Evolutionary conservation across 2,888 invertebrate genomes (phyloP).

Genomic region (Mesoligia furuncula): DNA sequence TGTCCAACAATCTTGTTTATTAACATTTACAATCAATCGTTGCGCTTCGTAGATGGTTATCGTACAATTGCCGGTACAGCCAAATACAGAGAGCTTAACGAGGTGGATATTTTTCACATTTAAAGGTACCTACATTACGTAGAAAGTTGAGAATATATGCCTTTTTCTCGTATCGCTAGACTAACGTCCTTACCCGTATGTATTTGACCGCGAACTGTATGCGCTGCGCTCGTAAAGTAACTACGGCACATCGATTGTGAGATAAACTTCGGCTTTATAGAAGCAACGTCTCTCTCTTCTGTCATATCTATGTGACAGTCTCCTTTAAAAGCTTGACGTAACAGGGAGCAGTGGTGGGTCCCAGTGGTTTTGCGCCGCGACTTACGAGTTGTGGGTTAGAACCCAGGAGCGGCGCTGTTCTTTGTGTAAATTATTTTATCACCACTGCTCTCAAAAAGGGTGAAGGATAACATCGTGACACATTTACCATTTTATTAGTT

Average conservation of each 20-base stretch:
- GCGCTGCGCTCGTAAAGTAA: not conserved
- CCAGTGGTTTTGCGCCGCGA: no score
- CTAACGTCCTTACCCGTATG: not conserved
- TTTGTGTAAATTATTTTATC: no score
- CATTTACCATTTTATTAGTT: no score
- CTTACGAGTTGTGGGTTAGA: no score
- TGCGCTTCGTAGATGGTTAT: constrained; percentile 40
- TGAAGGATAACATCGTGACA: no score
- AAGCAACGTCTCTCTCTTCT: no score
- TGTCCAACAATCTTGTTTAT: constrained; percentile 4
- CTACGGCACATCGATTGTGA: not conserved
- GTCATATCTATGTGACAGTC: not conserved
- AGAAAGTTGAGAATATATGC: not conserved
- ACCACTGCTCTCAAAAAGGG: no score
- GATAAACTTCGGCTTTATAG: not conserved
- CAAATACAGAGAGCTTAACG: constrained; percentile 24
- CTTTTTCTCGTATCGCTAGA: not conserved
- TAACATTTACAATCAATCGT: constrained; percentile 41
- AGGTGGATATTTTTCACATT: not conserved
- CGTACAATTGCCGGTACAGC: constrained; percentile 43
- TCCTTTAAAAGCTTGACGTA: no score
- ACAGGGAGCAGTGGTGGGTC: no score
- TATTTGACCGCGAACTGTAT: not conserved
- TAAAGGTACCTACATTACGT: not conserved
- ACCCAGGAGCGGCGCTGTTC: no score